A percentile compares a stretch with the other conserved stretches of the same genome.
Evolutionary conservation across 2,888 invertebrate genomes (phyloP).

Genomic region (Pseudococcus viburni): DNA sequence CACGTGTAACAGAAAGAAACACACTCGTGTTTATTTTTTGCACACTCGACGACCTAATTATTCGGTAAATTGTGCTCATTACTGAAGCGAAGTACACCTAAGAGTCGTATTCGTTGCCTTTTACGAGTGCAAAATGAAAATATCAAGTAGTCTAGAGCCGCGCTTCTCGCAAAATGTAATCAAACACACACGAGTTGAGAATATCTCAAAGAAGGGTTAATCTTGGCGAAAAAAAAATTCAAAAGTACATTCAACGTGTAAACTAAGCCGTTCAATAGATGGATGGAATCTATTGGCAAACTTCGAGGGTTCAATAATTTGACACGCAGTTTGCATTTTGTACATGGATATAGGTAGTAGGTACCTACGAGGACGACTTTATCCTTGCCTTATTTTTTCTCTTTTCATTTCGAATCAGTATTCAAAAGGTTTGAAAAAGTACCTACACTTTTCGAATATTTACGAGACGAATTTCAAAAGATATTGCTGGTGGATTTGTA

Average conservation of each 20-base stretch:
- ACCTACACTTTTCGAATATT: background rate
- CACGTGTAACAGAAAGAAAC: background rate
- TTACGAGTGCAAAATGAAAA: background rate
- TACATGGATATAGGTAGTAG: background rate
- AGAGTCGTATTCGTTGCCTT: background rate
- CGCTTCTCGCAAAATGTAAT: background rate
- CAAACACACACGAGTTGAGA: background rate
- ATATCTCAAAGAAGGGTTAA: background rate
- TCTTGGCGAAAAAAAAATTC: background rate
- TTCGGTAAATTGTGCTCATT: background rate
- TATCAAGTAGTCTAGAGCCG: background rate
- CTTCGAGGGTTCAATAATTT: background rate
- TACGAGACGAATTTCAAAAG: background rate
- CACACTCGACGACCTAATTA: slow-evolving; percentile 12
- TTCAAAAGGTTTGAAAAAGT: background rate
- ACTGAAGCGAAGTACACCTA: background rate
- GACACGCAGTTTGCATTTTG: background rate
- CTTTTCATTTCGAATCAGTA: background rate
- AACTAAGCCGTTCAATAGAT: background rate
- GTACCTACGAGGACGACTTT: background rate
- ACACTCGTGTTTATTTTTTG: background rate
- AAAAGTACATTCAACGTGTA: background rate
- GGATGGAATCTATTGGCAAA: background rate
- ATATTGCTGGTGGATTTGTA: no score
- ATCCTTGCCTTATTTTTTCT: background rate